Percentiles rank a stretch among this genome's conserved stretches.
Conservation (phyloP, 2,888 invertebrate genomes). For the Mythimna lalbum region DNA sequence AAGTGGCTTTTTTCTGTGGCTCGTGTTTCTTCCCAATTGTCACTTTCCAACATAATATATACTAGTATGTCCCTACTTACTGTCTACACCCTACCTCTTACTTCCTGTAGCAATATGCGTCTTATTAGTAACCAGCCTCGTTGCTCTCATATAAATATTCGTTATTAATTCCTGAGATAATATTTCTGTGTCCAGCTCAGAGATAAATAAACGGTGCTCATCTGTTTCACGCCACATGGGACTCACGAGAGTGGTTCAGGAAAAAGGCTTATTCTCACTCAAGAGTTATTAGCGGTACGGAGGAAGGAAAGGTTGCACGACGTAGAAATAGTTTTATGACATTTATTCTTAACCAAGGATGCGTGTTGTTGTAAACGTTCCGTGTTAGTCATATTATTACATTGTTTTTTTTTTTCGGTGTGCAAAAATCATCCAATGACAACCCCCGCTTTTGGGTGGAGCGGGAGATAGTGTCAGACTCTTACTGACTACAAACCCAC, state of each 20-base stretch:
- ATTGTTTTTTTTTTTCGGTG: no score
- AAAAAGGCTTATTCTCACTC: slow-evolving; percentile 34
- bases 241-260: slow-evolving; percentile 10
- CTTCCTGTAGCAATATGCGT: background rate
- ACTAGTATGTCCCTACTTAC: no score
- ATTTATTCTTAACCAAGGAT: background rate
- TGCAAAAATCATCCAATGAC: no score
- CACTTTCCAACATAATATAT: no score
- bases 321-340: slow-evolving; percentile 1
- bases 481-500: no score
- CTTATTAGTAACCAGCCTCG: slow-evolving; percentile 1
- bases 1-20: no score
- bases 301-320: slow-evolving; percentile 2
- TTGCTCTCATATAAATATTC: slow-evolving; percentile 10
- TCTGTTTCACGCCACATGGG: slow-evolving; percentile 47
- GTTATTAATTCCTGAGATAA: slow-evolving; percentile 26
- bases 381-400: background rate
- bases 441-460: no score
- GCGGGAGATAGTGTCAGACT: no score
- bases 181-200: slow-evolving; percentile 39
- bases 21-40: no score
- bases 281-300: slow-evolving; percentile 17
- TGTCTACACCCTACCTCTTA: background rate
- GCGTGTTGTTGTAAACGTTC: background rate
- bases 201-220: slow-evolving; percentile 41